Percentiles rank a stretch among this genome's conserved stretches.
Conservation (phyloP, 2,797 vertebrate species). For the Hylomyscus alleni region DNA sequence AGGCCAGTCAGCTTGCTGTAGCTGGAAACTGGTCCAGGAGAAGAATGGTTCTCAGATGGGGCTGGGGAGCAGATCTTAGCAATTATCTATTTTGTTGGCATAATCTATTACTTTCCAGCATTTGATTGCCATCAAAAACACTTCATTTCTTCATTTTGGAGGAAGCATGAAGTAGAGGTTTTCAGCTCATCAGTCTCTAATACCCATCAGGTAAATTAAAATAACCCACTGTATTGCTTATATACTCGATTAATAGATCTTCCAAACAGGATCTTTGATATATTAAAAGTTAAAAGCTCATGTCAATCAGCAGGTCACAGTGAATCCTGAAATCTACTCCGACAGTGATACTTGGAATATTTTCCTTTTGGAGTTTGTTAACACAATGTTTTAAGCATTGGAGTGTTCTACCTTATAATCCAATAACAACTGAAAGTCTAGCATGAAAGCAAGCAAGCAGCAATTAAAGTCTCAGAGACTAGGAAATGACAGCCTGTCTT, state of each 20-base stretch:
- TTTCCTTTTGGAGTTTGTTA: slow-evolving; percentile 70
- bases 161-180: background rate
- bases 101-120: background rate
- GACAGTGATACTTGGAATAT: slow-evolving; percentile 31
- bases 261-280: background rate
- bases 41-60: background rate
- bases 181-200: background rate
- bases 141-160: background rate
- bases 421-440: slow-evolving; percentile 48
- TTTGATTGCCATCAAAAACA: background rate
- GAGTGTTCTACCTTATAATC: slow-evolving; percentile 35
- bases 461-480: slow-evolving; percentile 50
- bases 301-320: slow-evolving; percentile 42
- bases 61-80: background rate
- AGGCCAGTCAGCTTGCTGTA: too few species aligned
- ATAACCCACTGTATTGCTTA: background rate
- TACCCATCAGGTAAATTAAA: background rate
- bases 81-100: background rate
- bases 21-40: background rate
- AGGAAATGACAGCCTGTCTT: slow-evolving; percentile 6
- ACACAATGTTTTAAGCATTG: slow-evolving; percentile 57
- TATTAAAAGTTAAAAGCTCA: slow-evolving; percentile 42
- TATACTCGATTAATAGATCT: background rate
- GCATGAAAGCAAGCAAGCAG: slow-evolving; percentile 51
- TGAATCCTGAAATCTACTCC: slow-evolving; percentile 61